A percentile compares a stretch with the other conserved stretches of the same genome.
These are phyloP conservation scores for Halcyon smyrnensis DNA, from an alignment of 2,797 vertebrate genomes.

Conservation along the genomic window DNA sequence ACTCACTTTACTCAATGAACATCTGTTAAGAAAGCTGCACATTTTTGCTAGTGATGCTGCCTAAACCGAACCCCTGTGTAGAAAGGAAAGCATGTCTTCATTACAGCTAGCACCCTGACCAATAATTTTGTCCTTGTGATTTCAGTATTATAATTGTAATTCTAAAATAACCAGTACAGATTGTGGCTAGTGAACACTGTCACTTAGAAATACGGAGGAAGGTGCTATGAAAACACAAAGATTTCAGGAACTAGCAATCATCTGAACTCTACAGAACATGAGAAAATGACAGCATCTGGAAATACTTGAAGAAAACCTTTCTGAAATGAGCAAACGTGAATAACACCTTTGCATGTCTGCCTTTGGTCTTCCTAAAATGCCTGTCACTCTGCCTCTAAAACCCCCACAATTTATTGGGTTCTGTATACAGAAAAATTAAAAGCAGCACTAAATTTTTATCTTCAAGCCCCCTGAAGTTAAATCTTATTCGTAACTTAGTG, in stretches of 20 bases:
- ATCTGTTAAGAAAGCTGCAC: not conserved
- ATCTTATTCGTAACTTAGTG: not conserved
- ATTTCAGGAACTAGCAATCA: not conserved
- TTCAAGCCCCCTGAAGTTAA: not conserved
- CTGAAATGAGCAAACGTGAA: not conserved
- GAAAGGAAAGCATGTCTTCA: not conserved
- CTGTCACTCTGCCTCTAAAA: not conserved
- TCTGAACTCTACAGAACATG: not conserved
- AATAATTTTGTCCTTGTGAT: not conserved
- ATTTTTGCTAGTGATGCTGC: not conserved
- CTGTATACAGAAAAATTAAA: not conserved
- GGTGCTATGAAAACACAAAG: not conserved
- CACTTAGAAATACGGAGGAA: not conserved
- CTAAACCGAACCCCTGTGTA: not conserved
- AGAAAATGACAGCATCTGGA: not conserved
- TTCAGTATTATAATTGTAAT: not conserved
- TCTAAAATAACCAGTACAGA: not conserved
- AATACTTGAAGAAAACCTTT: not conserved
- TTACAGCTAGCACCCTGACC: not conserved
- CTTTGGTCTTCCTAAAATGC: not conserved
- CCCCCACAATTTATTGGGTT: accelerated
- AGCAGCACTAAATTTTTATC: not conserved
- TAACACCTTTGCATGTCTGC: not conserved
- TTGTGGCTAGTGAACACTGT: not conserved
- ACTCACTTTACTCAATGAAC: not conserved